These are phyloP conservation scores for Notolabrus celidotus DNA, from an alignment of 2,797 vertebrate genomes.

Conservation along the genomic window DNA sequence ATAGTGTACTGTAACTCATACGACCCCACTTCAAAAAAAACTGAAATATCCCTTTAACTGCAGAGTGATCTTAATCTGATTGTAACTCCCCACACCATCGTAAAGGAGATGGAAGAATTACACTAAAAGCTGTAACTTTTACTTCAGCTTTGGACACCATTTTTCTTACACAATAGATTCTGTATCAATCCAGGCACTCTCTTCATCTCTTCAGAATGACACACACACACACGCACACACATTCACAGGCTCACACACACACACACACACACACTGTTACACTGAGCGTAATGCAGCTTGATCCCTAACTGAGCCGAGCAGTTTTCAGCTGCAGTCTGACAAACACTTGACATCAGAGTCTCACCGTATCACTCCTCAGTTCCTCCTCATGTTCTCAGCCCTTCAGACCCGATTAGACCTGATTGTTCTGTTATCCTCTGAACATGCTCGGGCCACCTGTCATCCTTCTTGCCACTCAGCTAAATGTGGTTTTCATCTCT, in stretches of 20 bases:
- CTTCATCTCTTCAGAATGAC: conserved; percentile 5
- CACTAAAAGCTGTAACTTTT: too few relatives aligned
- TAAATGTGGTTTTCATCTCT: conserved; percentile 77
- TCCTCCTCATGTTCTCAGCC: conserved; percentile 56
- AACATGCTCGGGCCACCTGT: conserved; percentile 60
- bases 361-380: conserved; percentile 50
- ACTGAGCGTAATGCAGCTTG: conserved; percentile 27
- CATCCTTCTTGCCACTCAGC: conserved; percentile 57
- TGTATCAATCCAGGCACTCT: not conserved
- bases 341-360: conserved; percentile 73
- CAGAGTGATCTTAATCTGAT: too few relatives aligned
- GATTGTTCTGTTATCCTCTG: conserved; percentile 64
- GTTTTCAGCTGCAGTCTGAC: conserved; percentile 47
- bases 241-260: conserved; percentile 2
- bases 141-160: too few relatives aligned
- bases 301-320: conserved; percentile 21
- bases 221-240: conserved; percentile 42
- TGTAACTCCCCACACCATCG: too few relatives aligned
- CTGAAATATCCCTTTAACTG: too few relatives aligned
- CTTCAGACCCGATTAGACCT: conserved; percentile 75
- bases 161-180: too few relatives aligned
- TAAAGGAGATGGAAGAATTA: too few relatives aligned
- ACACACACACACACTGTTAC: conserved; percentile 18
- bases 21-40: too few relatives aligned
- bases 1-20: too few relatives aligned